Base-by-base conservation (phyloP, 1,140 invertebrate genomes). In the Nephila pilipes region DNA sequence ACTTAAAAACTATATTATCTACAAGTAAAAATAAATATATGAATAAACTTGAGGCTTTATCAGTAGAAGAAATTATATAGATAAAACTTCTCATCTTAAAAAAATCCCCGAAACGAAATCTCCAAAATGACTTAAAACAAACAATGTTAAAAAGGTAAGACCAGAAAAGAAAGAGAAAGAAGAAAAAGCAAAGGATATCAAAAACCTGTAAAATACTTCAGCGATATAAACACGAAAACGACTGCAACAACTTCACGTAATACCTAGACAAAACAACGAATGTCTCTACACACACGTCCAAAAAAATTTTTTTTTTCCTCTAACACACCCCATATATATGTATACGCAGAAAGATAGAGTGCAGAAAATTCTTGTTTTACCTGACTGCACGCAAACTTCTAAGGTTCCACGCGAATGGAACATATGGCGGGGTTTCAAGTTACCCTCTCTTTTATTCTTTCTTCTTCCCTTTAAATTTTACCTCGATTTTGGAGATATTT, bases 401-500 rank as follows among this genome's bases (percentile, higher is more conserved):
- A 55, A 83, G 85, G 85, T 63, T 87, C 58, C 85, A 87, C 55
- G 85, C 55, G 85, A 87, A 87, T 60, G 14, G 29, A 5, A 14
- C 85, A 87, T 55, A 87, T 87, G 85, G 85, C 55, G 46, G 14
- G 58, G 85, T 87, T 87, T 87, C 58, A 63, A 29, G 85, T 87
- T 87, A 60, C 85, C 80, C 29, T 20, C 57, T 29, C 20, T 63
- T 38, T 25, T 3, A 12, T 63, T 32, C 58, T 32, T 63, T 87
- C 57, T 87, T 87, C 60, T 63, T 36, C 85, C 29, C 32, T 87
- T 60, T 87, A 87, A 57, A 60, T 87, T 87, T 87, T 87, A 63
- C 18, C 20, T 38, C 85, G 57, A 32, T 87, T 87, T 58, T 58
- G 55, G 16, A 20, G 55, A 25, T 87, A 87, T 60, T 87, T 87